Evolutionary conservation across 37 sponge, comb jelly and placozoan species (phyloP).

Genomic region (Hexactinellida sp.): DNA sequence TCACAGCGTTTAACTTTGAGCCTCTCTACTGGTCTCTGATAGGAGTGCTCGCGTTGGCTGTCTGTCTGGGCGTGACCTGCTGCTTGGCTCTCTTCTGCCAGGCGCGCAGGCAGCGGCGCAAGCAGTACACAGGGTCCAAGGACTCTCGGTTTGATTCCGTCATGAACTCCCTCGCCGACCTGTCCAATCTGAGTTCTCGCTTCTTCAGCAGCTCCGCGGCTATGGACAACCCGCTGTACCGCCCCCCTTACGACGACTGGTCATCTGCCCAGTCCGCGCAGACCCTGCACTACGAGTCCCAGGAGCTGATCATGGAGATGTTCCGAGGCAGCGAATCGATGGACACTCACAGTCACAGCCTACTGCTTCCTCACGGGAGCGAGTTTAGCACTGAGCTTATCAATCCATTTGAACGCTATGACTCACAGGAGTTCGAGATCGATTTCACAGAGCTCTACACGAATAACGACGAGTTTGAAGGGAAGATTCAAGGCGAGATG

Average conservation of each 20-base stretch:
- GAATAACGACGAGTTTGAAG: background rate
- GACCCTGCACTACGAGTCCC: background rate
- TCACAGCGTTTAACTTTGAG: background rate
- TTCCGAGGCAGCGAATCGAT: background rate
- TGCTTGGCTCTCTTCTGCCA: background rate
- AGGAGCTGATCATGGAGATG: constrained; percentile 14
- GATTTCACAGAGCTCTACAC: background rate
- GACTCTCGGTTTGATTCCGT: background rate
- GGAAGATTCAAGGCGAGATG: background rate
- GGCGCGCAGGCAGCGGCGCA: background rate
- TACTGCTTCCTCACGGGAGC: background rate
- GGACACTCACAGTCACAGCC: background rate
- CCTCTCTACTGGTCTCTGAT: background rate
- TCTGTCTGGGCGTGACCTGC: background rate
- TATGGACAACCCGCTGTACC: background rate
- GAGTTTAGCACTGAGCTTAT: background rate
- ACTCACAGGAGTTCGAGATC: background rate
- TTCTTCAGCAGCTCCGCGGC: background rate
- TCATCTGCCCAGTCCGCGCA: background rate
- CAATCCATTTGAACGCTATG: background rate
- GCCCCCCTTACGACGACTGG: background rate
- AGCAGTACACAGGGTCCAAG: background rate
- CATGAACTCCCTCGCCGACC: background rate
- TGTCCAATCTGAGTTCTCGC: constrained; percentile 2
- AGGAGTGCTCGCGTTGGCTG: background rate